phyloP scores from a whole-genome alignment of 2,797 vertebrate species.

The Poecilia gillii region DNA sequence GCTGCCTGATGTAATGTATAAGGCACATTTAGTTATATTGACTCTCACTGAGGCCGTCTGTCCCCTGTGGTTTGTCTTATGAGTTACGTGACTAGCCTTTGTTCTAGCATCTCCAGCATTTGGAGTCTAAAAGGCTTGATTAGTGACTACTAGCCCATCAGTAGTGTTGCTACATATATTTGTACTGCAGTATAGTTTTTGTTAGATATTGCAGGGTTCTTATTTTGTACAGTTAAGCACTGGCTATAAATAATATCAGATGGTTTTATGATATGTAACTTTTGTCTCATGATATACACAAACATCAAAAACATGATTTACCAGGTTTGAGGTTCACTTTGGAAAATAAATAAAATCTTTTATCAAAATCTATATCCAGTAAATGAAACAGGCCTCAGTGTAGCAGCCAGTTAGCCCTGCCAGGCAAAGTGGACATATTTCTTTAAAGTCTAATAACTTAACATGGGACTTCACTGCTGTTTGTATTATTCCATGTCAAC shows the following conservation, averaged over 20 bases:
- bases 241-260: not conserved
- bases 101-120: not conserved
- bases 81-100: not conserved
- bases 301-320: not conserved
- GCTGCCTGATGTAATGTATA: not conserved
- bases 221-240: not conserved
- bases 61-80: not conserved
- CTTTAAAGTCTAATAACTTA: not conserved
- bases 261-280: not conserved
- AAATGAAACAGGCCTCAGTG: not conserved
- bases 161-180: not conserved
- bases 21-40: not conserved
- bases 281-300: not conserved
- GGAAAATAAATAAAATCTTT: not conserved
- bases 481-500: not conserved
- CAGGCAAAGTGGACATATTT: not conserved
- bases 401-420: not conserved
- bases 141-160: not conserved
- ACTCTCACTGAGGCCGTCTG: not conserved
- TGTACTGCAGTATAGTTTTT: not conserved
- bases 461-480: not conserved
- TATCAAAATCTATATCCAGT: not conserved
- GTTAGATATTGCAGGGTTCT: not conserved
- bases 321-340: not conserved
- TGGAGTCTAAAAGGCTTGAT: not conserved